Conservation (phyloP, 2,888 invertebrate species). For the Caenorhabditis virilis region DNA sequence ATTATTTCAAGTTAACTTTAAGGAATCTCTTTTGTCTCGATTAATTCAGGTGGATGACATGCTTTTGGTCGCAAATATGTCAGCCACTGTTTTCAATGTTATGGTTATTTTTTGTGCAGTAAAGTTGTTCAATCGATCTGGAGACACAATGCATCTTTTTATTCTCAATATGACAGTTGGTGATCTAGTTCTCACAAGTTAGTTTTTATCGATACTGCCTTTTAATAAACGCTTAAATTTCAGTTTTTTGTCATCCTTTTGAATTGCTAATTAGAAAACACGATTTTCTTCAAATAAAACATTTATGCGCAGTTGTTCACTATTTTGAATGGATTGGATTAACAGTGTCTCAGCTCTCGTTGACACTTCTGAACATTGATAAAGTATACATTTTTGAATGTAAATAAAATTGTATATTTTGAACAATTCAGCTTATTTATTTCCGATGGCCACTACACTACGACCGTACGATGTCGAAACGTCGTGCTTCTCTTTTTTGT, state of each 20-base stretch:
- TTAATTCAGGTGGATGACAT: slow-evolving; percentile 67
- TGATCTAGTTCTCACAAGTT: slow-evolving; percentile 65
- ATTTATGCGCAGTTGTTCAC: slow-evolving; percentile 63
- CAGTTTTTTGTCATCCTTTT: slow-evolving; percentile 68
- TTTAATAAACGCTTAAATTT: slow-evolving; percentile 10
- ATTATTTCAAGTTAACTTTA: neutral
- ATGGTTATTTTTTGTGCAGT: slow-evolving; percentile 68
- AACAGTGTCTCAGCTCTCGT: slow-evolving; percentile 65
- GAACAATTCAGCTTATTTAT: slow-evolving; percentile 64
- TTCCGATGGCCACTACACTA: slow-evolving; percentile 68
- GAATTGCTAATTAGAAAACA: slow-evolving; percentile 68
- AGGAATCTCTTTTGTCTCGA: slow-evolving; percentile 4
- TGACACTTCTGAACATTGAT: slow-evolving; percentile 66
- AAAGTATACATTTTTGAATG: slow-evolving; percentile 35
- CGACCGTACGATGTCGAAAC: slow-evolving; percentile 67
- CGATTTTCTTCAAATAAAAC: slow-evolving; percentile 60
- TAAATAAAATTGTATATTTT: slow-evolving; percentile 5
- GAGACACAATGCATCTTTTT: slow-evolving; percentile 68
- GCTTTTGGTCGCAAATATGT: slow-evolving; percentile 65
- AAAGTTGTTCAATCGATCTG: slow-evolving; percentile 59
- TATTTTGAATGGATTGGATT: slow-evolving; percentile 67
- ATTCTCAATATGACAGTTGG: slow-evolving; percentile 68
- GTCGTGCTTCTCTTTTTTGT: slow-evolving; percentile 61
- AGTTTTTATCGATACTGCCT: too few species aligned
- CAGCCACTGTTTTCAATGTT: slow-evolving; percentile 67